phyloP scores from a whole-genome alignment of 1,140 invertebrate species.

The Micrasema longulum region DNA sequence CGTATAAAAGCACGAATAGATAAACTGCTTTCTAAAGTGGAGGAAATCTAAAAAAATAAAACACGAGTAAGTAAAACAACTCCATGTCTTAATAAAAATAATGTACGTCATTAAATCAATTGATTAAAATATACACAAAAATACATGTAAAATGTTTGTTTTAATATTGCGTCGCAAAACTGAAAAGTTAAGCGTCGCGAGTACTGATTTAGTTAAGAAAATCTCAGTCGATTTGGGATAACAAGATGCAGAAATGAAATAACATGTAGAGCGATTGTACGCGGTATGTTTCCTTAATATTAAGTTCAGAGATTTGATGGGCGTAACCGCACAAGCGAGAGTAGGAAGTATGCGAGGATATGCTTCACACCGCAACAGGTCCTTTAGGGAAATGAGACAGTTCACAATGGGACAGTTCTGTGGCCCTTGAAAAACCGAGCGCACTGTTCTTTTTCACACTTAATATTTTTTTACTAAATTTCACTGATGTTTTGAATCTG shows the following conservation, averaged over 20 bases:
- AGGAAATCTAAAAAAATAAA: no score
- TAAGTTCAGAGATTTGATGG: conserved; percentile 1
- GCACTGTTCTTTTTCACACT: conserved; percentile 16
- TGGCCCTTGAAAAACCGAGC: not conserved
- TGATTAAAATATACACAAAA: no score
- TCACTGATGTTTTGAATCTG: conserved; percentile 16
- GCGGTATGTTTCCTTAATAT: conserved; percentile 25
- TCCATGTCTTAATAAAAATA: no score
- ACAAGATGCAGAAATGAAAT: no score
- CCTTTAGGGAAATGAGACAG: conserved; percentile 13
- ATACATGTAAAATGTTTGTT: no score
- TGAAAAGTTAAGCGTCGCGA: no score
- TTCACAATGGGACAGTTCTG: conserved; percentile 15
- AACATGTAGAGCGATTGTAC: not conserved
- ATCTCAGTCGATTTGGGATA: no score
- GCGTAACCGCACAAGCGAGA: not conserved
- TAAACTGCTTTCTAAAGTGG: no score
- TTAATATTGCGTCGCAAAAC: no score
- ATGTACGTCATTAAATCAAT: no score
- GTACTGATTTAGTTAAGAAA: no score
- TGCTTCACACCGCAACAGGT: conserved; percentile 2
- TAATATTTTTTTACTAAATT: conserved; percentile 31
- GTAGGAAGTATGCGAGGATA: not conserved
- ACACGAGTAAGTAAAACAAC: no score
- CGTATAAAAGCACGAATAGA: not conserved